These are phyloP conservation scores for Pseudomugil tenellus DNA, from an alignment of 2,797 vertebrate species.

Conservation along the genomic window DNA sequence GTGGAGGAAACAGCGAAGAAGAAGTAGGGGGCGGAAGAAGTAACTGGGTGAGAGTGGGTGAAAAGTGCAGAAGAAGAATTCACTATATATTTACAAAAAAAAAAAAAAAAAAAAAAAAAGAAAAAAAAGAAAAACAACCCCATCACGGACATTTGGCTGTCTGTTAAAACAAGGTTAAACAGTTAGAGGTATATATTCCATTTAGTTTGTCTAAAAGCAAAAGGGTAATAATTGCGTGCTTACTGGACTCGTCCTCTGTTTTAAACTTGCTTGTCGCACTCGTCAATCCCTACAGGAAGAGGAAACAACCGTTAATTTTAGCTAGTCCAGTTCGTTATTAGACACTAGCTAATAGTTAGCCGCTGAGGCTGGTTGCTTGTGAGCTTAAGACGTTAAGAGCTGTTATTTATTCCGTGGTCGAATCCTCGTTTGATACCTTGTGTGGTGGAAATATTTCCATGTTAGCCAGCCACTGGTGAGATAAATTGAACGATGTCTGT, in stretches of 20 bases:
- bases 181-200: slow-evolving; percentile 58
- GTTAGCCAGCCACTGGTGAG: slow-evolving; percentile 25
- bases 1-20: slow-evolving; percentile 27
- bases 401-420: slow-evolving; percentile 1
- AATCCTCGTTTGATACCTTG: not conserved
- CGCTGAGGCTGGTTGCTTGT: slow-evolving; percentile 19
- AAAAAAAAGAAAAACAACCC: slow-evolving; percentile 5
- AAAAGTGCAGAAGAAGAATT: slow-evolving; percentile 63
- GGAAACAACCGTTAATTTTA: slow-evolving; percentile 51
- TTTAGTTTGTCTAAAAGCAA: slow-evolving; percentile 36
- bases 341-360: slow-evolving; percentile 51
- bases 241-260: slow-evolving; percentile 5
- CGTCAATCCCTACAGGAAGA: slow-evolving; percentile 49
- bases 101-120: slow-evolving; percentile 14
- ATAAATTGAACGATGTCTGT: slow-evolving; percentile 62
- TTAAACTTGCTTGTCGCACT: slow-evolving; percentile 23
- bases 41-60: slow-evolving; percentile 33
- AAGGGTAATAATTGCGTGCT: not conserved
- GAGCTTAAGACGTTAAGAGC: slow-evolving; percentile 4
- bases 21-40: slow-evolving; percentile 27
- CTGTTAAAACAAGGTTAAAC: slow-evolving; percentile 73
- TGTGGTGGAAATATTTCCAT: slow-evolving; percentile 21
- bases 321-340: slow-evolving; percentile 43
- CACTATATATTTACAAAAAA: slow-evolving; percentile 16
- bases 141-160: slow-evolving; percentile 64